These are phyloP conservation scores for Nephila pilipes DNA, from an alignment of 1,140 invertebrate species.

Conservation along the genomic window DNA sequence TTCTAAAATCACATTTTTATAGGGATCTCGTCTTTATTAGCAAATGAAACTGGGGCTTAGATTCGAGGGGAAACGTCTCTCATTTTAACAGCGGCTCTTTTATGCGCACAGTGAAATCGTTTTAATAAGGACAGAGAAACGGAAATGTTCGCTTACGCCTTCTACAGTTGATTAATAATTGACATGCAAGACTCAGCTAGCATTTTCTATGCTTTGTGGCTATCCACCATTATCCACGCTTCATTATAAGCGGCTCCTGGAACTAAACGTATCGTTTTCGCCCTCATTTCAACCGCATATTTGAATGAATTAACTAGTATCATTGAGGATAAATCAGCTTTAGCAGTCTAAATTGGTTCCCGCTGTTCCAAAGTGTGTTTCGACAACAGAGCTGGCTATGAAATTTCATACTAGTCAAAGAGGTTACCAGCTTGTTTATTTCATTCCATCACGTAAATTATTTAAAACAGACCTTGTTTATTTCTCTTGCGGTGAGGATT, in stretches of 20 bases:
- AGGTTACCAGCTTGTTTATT: conserved; percentile 5
- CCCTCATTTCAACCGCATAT: conserved; percentile 53
- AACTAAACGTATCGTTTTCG: conserved; percentile 45
- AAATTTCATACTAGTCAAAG: neutral
- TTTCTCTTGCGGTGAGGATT: neutral
- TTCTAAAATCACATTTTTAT: conserved; percentile 19
- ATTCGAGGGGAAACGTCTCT: neutral
- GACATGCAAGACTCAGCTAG: conserved; percentile 4
- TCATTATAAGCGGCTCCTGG: conserved; percentile 33
- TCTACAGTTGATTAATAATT: conserved; percentile 27
- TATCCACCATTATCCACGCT: neutral
- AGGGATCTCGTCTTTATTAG: neutral
- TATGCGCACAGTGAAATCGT: conserved; percentile 33
- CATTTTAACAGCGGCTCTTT: conserved; percentile 14
- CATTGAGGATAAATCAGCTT: conserved; percentile 45
- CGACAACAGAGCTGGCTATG: neutral
- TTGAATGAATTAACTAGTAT: conserved; percentile 52
- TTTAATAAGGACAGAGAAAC: conserved; percentile 31
- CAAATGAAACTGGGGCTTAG: neutral
- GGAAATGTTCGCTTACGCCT: conserved; percentile 30
- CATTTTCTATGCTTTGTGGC: conserved; percentile 36
- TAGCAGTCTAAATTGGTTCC: conserved; percentile 37
- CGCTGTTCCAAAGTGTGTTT: neutral
- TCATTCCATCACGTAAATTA: neutral
- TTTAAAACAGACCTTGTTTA: neutral